phyloP scores from a whole-genome alignment of 92 coral and sea anemone species.

The Hydrozoanthus gracilis region DNA sequence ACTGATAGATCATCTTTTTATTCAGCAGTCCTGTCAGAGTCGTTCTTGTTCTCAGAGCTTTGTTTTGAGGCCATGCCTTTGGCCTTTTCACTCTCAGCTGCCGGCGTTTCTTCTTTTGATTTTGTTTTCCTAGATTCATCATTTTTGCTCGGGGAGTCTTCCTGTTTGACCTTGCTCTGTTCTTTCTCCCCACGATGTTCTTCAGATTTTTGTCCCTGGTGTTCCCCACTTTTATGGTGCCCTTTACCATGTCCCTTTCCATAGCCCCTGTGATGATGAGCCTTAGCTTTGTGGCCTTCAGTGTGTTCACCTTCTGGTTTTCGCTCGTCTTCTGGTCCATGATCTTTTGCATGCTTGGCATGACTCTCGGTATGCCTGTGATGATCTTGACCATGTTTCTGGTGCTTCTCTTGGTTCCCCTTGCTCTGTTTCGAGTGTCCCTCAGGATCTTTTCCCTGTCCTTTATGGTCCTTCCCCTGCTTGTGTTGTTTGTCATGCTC shows the following conservation, averaged over 20 bases:
- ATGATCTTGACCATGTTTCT: conserved; percentile 27
- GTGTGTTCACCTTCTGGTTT: conserved; percentile 30
- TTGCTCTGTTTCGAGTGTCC: conserved; percentile 26
- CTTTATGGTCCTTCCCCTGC: conserved; percentile 40
- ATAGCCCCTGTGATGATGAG: conserved; percentile 28
- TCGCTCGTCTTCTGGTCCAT: conserved; percentile 8
- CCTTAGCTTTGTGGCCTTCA: conserved; percentile 34
- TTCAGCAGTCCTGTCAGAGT: conserved; percentile 16
- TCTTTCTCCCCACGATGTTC: conserved; percentile 31
- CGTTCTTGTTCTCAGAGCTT: conserved; percentile 26
- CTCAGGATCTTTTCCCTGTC: conserved; percentile 39
- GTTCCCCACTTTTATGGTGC: conserved; percentile 29
- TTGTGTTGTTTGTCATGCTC: conserved; percentile 11
- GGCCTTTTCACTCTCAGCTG: not conserved
- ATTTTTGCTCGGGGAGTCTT: not conserved
- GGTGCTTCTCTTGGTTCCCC: conserved; percentile 45
- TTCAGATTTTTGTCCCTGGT: conserved; percentile 39
- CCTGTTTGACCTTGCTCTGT: not conserved
- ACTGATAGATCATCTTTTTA: not conserved
- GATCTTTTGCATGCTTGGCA: conserved; percentile 28
- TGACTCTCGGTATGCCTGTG: conserved; percentile 5
- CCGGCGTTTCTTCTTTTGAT: conserved; percentile 1
- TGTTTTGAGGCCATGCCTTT: not conserved
- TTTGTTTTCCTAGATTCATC: conserved; percentile 6
- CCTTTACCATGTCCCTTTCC: conserved; percentile 39